Evolutionary conservation across 2,113 vertebrate genomes (phyloP).

Genomic region (Myotis yumanensis): DNA sequence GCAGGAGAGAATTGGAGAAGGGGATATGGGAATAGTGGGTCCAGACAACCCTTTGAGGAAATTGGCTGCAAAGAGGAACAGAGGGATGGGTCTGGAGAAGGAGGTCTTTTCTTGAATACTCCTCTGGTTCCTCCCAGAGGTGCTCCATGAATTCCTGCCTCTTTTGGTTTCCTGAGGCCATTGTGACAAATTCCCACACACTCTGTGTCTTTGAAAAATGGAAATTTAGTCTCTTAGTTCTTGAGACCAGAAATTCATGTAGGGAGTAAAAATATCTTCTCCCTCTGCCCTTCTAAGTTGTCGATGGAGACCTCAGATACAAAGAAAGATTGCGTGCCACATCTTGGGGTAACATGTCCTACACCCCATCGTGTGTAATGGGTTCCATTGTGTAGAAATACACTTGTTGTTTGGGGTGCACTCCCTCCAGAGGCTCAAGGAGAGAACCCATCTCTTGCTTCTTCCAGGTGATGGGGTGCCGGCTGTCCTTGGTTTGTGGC

Average conservation of each 20-base stretch:
- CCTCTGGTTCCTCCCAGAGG: too few relatives aligned
- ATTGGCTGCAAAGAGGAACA: neutral
- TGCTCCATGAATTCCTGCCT: neutral
- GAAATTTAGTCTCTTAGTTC: neutral
- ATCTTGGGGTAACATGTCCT: neutral
- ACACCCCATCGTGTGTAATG: too few relatives aligned
- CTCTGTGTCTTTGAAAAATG: neutral
- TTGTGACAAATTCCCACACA: neutral
- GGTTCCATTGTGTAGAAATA: too few relatives aligned
- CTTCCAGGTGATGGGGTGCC: neutral
- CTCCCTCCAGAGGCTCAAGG: accelerated
- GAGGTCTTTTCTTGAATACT: accelerated
- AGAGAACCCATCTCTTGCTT: neutral
- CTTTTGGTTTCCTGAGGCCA: neutral
- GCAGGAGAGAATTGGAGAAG: too few relatives aligned
- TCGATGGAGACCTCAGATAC: neutral
- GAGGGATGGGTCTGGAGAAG: neutral
- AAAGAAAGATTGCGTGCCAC: neutral
- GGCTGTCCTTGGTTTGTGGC: neutral
- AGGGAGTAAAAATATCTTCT: too few relatives aligned
- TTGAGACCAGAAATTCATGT: neutral
- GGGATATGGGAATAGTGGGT: too few relatives aligned
- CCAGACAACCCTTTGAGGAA: neutral
- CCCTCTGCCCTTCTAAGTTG: too few relatives aligned
- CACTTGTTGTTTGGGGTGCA: neutral